phyloP scores from a whole-genome alignment of 2,888 invertebrate genomes.

The Epistrophe eligans region DNA sequence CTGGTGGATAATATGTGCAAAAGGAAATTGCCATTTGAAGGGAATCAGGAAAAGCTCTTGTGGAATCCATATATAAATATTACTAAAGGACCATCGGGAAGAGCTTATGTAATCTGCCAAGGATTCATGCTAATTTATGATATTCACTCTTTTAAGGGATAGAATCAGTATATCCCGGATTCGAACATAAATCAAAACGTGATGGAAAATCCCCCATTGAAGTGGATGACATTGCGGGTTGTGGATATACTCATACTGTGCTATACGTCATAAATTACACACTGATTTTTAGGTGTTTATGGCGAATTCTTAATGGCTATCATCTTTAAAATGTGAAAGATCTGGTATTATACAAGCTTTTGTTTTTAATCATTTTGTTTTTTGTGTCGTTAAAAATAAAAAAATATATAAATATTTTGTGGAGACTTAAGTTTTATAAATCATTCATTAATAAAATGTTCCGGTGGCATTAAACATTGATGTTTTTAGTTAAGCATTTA shows the following conservation, averaged over 20 bases:
- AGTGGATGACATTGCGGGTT: constrained; percentile 21
- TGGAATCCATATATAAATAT: constrained; percentile 57
- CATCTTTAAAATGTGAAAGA: background rate
- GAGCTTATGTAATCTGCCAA: constrained; percentile 45
- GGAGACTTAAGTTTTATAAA: no score
- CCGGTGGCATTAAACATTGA: no score
- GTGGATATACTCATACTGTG: constrained; percentile 1
- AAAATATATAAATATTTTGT: no score
- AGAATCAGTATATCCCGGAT: constrained; percentile 11
- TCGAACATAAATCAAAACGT: constrained; percentile 62
- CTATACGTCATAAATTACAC: constrained; percentile 3
- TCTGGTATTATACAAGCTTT: no score
- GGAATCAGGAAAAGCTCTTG: background rate
- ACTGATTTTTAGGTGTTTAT: background rate
- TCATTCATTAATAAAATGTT: no score
- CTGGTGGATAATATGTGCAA: constrained; percentile 45
- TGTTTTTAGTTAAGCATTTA: no score
- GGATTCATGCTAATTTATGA: constrained; percentile 70
- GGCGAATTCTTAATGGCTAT: background rate
- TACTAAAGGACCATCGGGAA: constrained; percentile 47
- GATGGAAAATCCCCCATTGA: constrained; percentile 42
- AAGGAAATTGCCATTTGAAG: constrained; percentile 55
- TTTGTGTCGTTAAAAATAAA: no score
- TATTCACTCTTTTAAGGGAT: constrained; percentile 38
- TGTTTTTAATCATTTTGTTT: no score